Conservation (phyloP, 2,888 invertebrate species). For the Cheilosia vulpina region DNA sequence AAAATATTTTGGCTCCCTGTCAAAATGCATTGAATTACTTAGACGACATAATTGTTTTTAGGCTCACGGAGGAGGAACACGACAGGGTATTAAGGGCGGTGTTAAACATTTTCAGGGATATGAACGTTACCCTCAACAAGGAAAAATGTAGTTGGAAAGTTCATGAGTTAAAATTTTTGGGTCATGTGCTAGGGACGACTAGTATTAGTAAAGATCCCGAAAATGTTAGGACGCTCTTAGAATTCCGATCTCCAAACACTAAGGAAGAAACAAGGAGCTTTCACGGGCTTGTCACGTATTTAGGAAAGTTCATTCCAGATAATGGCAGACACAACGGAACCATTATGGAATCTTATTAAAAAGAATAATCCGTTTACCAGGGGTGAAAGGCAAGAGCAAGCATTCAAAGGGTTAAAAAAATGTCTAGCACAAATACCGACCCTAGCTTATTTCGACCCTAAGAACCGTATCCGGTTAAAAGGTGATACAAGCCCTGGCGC, state of each 20-base stretch:
- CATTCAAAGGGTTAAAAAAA: constrained; percentile 2
- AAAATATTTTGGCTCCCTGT: constrained; percentile 76
- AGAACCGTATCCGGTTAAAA: constrained; percentile 21
- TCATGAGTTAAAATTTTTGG: constrained; percentile 52
- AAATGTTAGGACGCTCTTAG: constrained; percentile 39
- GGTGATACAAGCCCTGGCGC: constrained; percentile 39
- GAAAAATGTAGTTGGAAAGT: constrained; percentile 71
- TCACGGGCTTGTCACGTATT: neutral
- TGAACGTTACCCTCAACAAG: constrained; percentile 76
- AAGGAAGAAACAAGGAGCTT: neutral
- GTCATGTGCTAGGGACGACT: constrained; percentile 24
- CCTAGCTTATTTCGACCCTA: constrained; percentile 21
- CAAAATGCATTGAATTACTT: constrained; percentile 76
- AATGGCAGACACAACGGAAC: neutral
- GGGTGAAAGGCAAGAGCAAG: too few relatives aligned
- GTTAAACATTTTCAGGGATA: constrained; percentile 56
- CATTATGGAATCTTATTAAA: neutral
- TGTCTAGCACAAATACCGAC: constrained; percentile 15
- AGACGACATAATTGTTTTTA: constrained; percentile 75
- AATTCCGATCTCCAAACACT: constrained; percentile 48
- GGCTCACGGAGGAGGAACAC: constrained; percentile 76
- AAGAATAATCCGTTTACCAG: too few relatives aligned
- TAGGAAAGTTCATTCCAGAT: neutral
- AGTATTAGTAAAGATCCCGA: constrained; percentile 38
- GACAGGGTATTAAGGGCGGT: constrained; percentile 36